Evolutionary conservation across 2,113 vertebrate species (phyloP).

Genomic region (Ovis aries): DNA sequence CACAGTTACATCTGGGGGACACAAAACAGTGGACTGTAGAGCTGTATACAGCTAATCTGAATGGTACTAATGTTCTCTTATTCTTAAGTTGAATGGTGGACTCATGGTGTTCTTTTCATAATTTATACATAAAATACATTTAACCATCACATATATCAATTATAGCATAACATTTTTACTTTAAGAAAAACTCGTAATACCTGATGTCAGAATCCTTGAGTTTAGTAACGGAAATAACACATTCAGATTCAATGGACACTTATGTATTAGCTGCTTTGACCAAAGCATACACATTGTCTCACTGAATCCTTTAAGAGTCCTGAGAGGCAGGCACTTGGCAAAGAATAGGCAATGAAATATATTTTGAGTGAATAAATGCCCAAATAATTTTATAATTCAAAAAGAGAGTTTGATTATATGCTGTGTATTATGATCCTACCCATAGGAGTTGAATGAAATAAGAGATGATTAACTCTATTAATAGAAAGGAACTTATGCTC

Average conservation of each 20-base stretch:
- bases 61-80: background rate
- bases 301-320: background rate
- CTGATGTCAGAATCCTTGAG: background rate
- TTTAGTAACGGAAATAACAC: background rate
- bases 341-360: background rate
- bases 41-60: background rate
- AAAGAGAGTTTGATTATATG: background rate
- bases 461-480: background rate
- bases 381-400: constrained; percentile 11
- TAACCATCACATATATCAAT: background rate
- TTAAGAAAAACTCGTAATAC: background rate
- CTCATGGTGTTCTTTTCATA: background rate
- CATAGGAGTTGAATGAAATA: background rate
- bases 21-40: background rate
- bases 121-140: background rate
- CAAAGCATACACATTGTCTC: background rate
- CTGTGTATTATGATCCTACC: background rate
- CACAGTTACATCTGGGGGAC: background rate
- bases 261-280: background rate
- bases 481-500: background rate
- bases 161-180: constrained; percentile 16
- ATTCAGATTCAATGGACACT: background rate
- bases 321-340: background rate
- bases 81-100: background rate
- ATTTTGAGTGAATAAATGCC: background rate